A percentile compares a stretch with the other conserved stretches of the same genome.
phyloP scores from a whole-genome alignment of 2,797 vertebrate genomes.

The Falco peregrinus region DNA sequence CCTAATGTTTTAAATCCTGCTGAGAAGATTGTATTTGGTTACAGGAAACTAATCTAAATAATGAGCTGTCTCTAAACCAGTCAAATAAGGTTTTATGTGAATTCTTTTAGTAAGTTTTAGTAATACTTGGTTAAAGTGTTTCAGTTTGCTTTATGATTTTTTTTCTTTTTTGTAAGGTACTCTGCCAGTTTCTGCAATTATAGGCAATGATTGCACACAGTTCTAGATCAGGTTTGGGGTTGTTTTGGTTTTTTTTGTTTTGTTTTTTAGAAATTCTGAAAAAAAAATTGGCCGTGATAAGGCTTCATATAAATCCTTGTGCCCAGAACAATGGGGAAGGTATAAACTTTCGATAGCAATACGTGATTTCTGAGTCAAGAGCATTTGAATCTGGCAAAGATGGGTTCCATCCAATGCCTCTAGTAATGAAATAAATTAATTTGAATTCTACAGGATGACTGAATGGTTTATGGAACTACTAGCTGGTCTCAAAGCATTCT shows the following conservation, averaged over 20 bases:
- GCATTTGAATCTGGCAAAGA: background rate
- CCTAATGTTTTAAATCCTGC: background rate
- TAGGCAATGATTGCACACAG: background rate
- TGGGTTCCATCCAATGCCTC: background rate
- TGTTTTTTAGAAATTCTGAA: background rate
- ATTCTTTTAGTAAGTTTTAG: background rate
- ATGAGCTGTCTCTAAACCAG: background rate
- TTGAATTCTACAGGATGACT: background rate
- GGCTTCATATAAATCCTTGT: accelerated
- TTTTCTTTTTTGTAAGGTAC: background rate
- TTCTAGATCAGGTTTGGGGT: background rate
- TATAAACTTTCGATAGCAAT: background rate
- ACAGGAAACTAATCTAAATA: background rate
- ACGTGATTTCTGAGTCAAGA: background rate
- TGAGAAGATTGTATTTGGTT: background rate
- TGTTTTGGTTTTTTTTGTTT: too few relatives aligned
- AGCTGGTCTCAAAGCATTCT: background rate
- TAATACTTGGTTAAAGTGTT: background rate
- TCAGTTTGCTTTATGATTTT: background rate
- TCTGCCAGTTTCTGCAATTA: background rate
- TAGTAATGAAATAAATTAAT: background rate
- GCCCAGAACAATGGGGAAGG: background rate
- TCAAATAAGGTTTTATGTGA: background rate
- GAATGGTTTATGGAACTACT: background rate
- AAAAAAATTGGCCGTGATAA: background rate